Evolutionary conservation across 2,797 vertebrate species (phyloP), one percentile per base, ranked within the genome.

Genomic region (Gallirallus australis): DNA sequence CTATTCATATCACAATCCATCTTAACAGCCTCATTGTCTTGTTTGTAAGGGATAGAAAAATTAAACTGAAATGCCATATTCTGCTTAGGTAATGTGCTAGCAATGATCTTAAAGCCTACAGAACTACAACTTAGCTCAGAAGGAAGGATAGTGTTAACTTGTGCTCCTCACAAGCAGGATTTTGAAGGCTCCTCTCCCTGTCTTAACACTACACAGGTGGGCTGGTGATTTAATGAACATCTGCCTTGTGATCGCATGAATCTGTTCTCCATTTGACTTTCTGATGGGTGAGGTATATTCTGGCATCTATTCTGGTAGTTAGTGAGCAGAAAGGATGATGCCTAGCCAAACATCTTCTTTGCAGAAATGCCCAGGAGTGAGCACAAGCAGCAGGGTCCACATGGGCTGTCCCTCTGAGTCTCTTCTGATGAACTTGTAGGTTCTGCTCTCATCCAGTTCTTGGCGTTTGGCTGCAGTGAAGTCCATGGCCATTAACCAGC

Each of bases 201-300:
- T 61, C 76, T 91, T 76, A 78, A 86, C 16, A 6, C 37, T 82
- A 8, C 64, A 63, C 52, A 84, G 86, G 80, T 92, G 66, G 77
- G 66, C 63, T 84, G 71, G 42, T 5, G 5, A 80, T 86, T 85
- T 89, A 73, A 92, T 68, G 75, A 92, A 75, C 68, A 76, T 79
- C 63, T 94, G 59, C 79, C 70, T 90, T 77, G 47, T 84, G 93
- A 86, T 54, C 71, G 77, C 15, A 54, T 23, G 21, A 72, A 69
- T 84, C 88, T 89, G 35, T 72, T 89, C 54, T 68, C 59, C 53
- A 54, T 84, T 88, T 90, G 85, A 39, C 81, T 84, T 87, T 90
- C 75, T 81, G 42, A 76, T 70, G 39, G 47, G 15, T 88, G 89
- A 94, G 25, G 28, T 82, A 28, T 82, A 56, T 91, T 94, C 66